Conservation (phyloP, 1,140 invertebrate species). For the Drosophila nigromelanica region DNA sequence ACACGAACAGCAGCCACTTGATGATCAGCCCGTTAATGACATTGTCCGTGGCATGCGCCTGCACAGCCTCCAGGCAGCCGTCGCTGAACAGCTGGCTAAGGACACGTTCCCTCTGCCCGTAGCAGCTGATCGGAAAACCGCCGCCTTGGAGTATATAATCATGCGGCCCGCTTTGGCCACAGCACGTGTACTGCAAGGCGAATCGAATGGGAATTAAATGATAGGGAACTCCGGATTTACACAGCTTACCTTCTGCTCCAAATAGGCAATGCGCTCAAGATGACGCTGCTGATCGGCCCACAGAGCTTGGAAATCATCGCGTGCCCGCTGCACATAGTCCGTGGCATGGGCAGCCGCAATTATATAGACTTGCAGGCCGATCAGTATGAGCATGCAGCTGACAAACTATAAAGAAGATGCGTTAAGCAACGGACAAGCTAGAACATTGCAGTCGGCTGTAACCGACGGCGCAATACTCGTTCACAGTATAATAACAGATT, state of each 20-base stretch:
- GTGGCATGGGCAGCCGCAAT: slow-evolving; percentile 71
- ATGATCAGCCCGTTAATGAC: slow-evolving; percentile 65
- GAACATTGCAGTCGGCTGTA: too few species aligned
- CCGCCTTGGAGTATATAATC: slow-evolving; percentile 65
- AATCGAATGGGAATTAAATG: too few species aligned
- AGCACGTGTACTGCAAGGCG: slow-evolving; percentile 63
- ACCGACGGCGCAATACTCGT: too few species aligned
- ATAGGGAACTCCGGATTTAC: too few species aligned
- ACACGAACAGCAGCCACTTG: slow-evolving; percentile 69
- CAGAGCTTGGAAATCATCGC: slow-evolving; percentile 56
- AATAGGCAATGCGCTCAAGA: slow-evolving; percentile 51
- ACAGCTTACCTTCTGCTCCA: slow-evolving; percentile 65
- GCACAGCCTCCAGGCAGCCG: slow-evolving; percentile 64
- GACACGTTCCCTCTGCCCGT: slow-evolving; percentile 40
- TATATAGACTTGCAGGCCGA: slow-evolving; percentile 76
- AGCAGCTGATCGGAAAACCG: slow-evolving; percentile 67
- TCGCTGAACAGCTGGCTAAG: slow-evolving; percentile 43
- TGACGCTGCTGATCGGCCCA: slow-evolving; percentile 60
- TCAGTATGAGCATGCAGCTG: slow-evolving; percentile 69
- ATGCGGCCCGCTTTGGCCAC: slow-evolving; percentile 55
- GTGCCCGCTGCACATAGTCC: slow-evolving; percentile 70
- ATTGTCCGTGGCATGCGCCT: slow-evolving; percentile 68
- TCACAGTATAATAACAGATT: too few species aligned
- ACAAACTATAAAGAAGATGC: slow-evolving; percentile 49
- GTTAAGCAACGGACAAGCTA: too few species aligned